Base-by-base conservation (phyloP, 92 coral and sea anemone species). In the Desmophyllum pertusum region DNA sequence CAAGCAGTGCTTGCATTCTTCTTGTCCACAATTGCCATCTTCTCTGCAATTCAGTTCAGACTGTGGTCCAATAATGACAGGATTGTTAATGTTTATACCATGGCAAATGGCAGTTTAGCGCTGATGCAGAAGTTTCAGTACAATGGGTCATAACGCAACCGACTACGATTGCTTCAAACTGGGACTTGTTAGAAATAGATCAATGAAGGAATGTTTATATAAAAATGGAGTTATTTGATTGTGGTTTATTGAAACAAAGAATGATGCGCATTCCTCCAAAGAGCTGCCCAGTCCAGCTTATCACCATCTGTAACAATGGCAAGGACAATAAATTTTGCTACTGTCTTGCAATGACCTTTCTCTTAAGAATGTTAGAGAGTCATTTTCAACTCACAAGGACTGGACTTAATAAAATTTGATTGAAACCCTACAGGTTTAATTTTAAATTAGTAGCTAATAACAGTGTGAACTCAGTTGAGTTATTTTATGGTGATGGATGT, bases 1-100 rank as follows among this genome's bases (percentile, higher is more conserved):
- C 95, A 89, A 73, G 92, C 98, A 8, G 98, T 94, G n/a, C 77
- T 94, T 59, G 98, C 98, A n/a, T 94, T 94, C 70, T 79, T 94
- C 67, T 79, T 94, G 29, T 94, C 98, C 3, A 87, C 95, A 5
- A 84, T 91, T 59, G 98, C 98, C 13, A 84, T 94, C 13, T 94
- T 94, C 83, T 90, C 98, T 5, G 93, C 98, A 15, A 94, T 94
- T 21, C 98, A 94, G 88, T 94, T 94, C 39, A 80, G 95, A 14
- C 89, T 94, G 73, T 94, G 95, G 98, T 84, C 84, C 14, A 87
- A 90, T 37, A 57, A 87, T 6, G 31, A 85, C 6, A 69, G 48
- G 13, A 48, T 79, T 17, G 74, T 89, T 10, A 48, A 76, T 55
- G 77, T 89, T 3, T 73, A 86, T 73, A 68, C 91, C 2, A 42